These are phyloP conservation scores for Cosmopolites sordidus DNA, from an alignment of 2,888 invertebrate genomes.

Conservation along the genomic window DNA sequence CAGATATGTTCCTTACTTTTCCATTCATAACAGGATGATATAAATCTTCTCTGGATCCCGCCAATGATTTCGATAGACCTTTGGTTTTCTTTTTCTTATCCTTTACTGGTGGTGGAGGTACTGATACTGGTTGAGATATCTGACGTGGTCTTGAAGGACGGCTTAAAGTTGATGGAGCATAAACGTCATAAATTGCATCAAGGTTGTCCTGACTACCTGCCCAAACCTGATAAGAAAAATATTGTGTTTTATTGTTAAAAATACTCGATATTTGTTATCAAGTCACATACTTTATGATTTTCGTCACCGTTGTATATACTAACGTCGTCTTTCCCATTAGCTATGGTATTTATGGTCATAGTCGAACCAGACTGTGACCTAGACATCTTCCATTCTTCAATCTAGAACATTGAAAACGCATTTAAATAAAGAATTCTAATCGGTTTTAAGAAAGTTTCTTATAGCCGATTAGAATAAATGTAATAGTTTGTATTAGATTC, in stretches of 20 bases:
- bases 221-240: slow-evolving; percentile 57
- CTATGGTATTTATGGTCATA: slow-evolving; percentile 58
- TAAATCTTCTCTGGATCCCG: slow-evolving; percentile 51
- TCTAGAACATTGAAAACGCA: slow-evolving; percentile 35
- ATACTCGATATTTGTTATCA: background rate
- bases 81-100: slow-evolving; percentile 55
- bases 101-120: slow-evolving; percentile 70
- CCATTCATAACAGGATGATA: slow-evolving; percentile 56
- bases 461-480: too few relatives aligned
- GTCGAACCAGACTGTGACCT: slow-evolving; percentile 57
- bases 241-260: background rate
- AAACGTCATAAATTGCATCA: slow-evolving; percentile 68
- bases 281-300: slow-evolving; percentile 66
- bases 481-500: too few relatives aligned
- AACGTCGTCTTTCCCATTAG: slow-evolving; percentile 66
- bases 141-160: slow-evolving; percentile 75
- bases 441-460: too few relatives aligned
- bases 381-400: slow-evolving; percentile 55
- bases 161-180: slow-evolving; percentile 55
- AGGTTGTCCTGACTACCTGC: slow-evolving; percentile 74
- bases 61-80: slow-evolving; percentile 40
- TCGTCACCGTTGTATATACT: slow-evolving; percentile 87
- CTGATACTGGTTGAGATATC: slow-evolving; percentile 72
- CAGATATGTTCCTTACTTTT: slow-evolving; percentile 29
- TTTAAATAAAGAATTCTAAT: too few relatives aligned